These are phyloP conservation scores for Epinephelus malabaricus DNA, from an alignment of 2,797 vertebrate genomes.

Conservation along the genomic window DNA sequence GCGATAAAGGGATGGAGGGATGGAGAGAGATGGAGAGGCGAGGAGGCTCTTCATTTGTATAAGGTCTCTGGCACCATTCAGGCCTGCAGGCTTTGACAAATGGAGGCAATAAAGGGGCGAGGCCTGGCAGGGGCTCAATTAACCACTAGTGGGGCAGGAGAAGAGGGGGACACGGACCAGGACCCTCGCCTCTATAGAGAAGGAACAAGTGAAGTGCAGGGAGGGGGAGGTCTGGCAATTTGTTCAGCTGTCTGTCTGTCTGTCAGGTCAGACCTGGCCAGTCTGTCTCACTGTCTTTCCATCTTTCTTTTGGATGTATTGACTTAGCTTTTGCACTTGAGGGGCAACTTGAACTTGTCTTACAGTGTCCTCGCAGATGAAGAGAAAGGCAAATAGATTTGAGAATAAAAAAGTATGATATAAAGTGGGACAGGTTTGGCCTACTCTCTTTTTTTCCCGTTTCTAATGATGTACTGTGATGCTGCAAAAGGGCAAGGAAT, in stretches of 20 bases:
- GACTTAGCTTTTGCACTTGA: conserved; percentile 56
- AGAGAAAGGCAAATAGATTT: conserved; percentile 35
- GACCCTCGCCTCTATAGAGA: conserved; percentile 77
- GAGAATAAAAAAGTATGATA: conserved; percentile 17
- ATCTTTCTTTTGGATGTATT: conserved; percentile 58
- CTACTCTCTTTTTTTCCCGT: not conserved
- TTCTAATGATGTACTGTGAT: conserved; percentile 20
- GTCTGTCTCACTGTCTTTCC: conserved; percentile 54
- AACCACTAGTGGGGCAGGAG: conserved; percentile 79
- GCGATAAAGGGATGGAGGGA: conserved; percentile 72
- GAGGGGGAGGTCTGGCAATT: conserved; percentile 82
- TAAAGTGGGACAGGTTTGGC: conserved; percentile 4
- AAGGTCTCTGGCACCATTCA: conserved; percentile 85
- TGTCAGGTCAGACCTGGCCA: conserved; percentile 53
- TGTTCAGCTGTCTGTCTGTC: conserved; percentile 82
- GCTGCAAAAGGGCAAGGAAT: conserved; percentile 12
- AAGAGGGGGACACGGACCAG: conserved; percentile 77
- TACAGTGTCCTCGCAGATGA: conserved; percentile 27
- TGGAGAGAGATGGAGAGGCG: conserved; percentile 69
- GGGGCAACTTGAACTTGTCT: conserved; percentile 51
- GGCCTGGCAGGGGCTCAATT: conserved; percentile 85
- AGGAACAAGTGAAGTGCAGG: conserved; percentile 79
- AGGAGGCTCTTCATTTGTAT: conserved; percentile 87
- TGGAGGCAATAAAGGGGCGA: conserved; percentile 85
- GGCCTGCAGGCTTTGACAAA: conserved; percentile 84